Evolutionary conservation across 2,888 invertebrate genomes (phyloP), one percentile per base, ranked within the genome.

Genomic region (Tachystola acroxantha): DNA sequence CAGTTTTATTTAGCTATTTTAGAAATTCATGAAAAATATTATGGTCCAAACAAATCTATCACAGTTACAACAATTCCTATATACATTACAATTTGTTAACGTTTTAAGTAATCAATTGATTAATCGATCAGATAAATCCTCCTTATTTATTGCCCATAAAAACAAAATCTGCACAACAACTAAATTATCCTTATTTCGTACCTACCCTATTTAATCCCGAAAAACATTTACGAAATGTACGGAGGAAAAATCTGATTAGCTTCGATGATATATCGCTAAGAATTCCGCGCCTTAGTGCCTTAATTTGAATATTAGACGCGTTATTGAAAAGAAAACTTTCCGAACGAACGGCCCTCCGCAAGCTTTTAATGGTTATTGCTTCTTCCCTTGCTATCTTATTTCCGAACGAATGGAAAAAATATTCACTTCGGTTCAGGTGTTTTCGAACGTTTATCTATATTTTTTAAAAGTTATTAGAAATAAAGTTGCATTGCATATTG

Each of bases 221-320:
- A 50, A 61, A 70, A 68, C 69, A 66, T 74, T 71, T 72, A 63
- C 63, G 63, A 69, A 75, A 72, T 65, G 63, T 66, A 57, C 57
- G 67, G 61, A 68, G 63, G 66, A 58, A 61, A 77, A 79, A 79
- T 79, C 77, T 79, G 81, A 80, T 79, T 79, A 77, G 73, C 78
- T 69, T 57, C 67, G 69, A 85, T 85, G 86, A 85, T 84, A 84
- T 84, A 85, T 82, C 67, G 85, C 69, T 53, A 54, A 56, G 73
- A 68, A 78, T 79, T 72, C 73, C 65, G 58, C 79, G 75, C 78
- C 70, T 79, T 78, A 75, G 72, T 77, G 69, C 71, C 65, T 74
- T 82, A 79, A 86, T 86, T 86, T 86, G 84, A 86, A 86, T 85
- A 85, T 85, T 79, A 82, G 81, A 84, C 77, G 82, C 82, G 79